phyloP scores from a whole-genome alignment of 2,888 invertebrate genomes.

The Allygus modestus region DNA sequence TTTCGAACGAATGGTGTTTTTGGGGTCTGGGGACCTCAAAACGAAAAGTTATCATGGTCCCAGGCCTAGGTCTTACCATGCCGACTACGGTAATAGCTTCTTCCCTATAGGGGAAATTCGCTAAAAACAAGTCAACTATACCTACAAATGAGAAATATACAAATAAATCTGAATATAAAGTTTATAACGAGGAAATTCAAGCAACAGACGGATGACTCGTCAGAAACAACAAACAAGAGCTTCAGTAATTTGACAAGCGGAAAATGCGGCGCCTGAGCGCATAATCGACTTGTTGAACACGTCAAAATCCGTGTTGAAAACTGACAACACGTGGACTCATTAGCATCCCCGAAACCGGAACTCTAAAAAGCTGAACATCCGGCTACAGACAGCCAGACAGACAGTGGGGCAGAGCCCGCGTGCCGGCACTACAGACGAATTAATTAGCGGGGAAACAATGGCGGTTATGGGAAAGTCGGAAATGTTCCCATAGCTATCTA shows the following conservation, averaged over 20 bases:
- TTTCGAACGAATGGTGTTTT: too few species aligned
- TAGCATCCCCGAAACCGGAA: background rate
- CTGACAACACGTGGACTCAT: conserved; percentile 13
- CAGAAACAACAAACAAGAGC: background rate
- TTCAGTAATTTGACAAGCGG: conserved; percentile 10
- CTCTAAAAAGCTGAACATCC: background rate
- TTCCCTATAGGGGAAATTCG: too few species aligned
- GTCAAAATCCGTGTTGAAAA: conserved; percentile 10
- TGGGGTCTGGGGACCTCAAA: too few species aligned
- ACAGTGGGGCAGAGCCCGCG: conserved; percentile 4
- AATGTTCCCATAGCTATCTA: conserved; percentile 15
- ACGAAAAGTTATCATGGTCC: too few species aligned
- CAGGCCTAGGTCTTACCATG: too few species aligned
- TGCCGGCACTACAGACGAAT: background rate
- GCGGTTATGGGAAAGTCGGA: conserved; percentile 5
- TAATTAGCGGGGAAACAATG: background rate
- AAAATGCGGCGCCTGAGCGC: conserved; percentile 5
- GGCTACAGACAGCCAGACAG: conserved; percentile 17
- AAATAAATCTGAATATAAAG: too few species aligned
- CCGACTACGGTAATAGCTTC: too few species aligned
- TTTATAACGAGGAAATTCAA: background rate
- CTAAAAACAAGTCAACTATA: too few species aligned
- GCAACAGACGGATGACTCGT: background rate
- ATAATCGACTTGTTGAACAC: conserved; percentile 19
- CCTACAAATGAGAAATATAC: too few species aligned